Evolutionary conservation across 2,888 invertebrate species (phyloP).

Genomic region (Crocallis elinguaria): DNA sequence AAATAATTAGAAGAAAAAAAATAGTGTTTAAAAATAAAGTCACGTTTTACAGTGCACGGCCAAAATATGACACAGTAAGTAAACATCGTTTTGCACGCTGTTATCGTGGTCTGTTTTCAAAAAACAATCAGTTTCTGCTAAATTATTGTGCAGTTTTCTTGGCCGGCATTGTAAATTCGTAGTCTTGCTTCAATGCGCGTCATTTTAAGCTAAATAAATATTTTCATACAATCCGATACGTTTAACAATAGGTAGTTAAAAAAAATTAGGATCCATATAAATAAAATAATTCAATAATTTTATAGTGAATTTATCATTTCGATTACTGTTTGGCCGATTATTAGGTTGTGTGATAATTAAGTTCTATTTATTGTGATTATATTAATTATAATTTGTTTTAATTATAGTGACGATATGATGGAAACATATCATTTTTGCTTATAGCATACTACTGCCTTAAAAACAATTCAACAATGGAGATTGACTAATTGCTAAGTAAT

Average conservation of each 20-base stretch:
- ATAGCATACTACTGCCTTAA: slow-evolving; percentile 16
- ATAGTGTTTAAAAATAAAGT: slow-evolving; percentile 22
- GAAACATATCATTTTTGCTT: slow-evolving; percentile 28
- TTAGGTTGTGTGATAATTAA: slow-evolving; percentile 68
- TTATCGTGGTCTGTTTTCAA: too few relatives aligned
- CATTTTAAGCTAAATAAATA: slow-evolving; percentile 20
- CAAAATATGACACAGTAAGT: not conserved
- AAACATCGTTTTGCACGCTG: too few relatives aligned
- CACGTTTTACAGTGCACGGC: slow-evolving; percentile 1
- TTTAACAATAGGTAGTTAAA: slow-evolving; percentile 23
- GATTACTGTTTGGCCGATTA: slow-evolving; percentile 39
- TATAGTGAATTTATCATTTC: slow-evolving; percentile 29
- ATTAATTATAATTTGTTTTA: slow-evolving; percentile 45
- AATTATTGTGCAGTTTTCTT: not conserved
- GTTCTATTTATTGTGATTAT: slow-evolving; percentile 75
- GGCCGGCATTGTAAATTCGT: slow-evolving; percentile 7
- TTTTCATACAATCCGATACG: slow-evolving; percentile 32
- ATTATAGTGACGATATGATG: slow-evolving; percentile 13
- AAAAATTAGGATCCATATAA: slow-evolving; percentile 21
- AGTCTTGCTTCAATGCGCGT: slow-evolving; percentile 27
- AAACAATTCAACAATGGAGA: not conserved
- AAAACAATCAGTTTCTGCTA: not conserved
- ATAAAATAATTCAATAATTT: slow-evolving; percentile 21
- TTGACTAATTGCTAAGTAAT: too few relatives aligned
- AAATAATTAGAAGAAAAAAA: not conserved